These are phyloP conservation scores for Galaxea fascicularis DNA, from an alignment of 92 coral and sea anemone species.

Conservation along the genomic window DNA sequence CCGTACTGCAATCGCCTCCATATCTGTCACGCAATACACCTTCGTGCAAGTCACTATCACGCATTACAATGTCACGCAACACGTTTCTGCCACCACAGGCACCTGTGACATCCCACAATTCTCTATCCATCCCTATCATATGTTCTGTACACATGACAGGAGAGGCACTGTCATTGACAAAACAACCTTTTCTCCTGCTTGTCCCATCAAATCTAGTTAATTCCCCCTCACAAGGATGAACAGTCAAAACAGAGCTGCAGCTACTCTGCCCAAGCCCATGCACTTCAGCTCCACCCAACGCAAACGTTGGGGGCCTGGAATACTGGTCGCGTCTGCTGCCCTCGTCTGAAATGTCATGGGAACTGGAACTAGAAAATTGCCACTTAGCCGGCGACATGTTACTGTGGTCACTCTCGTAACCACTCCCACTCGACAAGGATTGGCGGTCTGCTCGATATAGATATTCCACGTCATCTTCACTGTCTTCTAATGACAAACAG, in stretches of 20 bases:
- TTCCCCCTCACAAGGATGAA: background rate
- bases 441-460: slow-evolving; percentile 49
- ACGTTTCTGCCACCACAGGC: background rate
- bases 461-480: slow-evolving; percentile 70
- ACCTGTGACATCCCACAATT: background rate
- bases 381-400: slow-evolving; percentile 28
- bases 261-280: background rate
- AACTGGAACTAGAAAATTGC: slow-evolving; percentile 41
- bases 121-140: background rate
- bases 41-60: slow-evolving; percentile 24
- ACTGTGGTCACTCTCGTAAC: slow-evolving; percentile 77
- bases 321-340: background rate
- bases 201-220: slow-evolving; percentile 22
- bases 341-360: slow-evolving; percentile 18
- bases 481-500: slow-evolving; percentile 35
- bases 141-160: background rate
- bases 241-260: background rate
- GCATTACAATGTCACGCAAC: slow-evolving; percentile 23
- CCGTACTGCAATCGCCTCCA: background rate
- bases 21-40: slow-evolving; percentile 28
- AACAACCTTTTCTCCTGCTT: background rate
- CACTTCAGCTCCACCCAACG: background rate
- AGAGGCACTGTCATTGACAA: background rate
- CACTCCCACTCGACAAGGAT: slow-evolving; percentile 47
- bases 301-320: slow-evolving; percentile 3